Evolutionary conservation across 2,888 invertebrate genomes (phyloP).

Genomic region (Acronicta psi): DNA sequence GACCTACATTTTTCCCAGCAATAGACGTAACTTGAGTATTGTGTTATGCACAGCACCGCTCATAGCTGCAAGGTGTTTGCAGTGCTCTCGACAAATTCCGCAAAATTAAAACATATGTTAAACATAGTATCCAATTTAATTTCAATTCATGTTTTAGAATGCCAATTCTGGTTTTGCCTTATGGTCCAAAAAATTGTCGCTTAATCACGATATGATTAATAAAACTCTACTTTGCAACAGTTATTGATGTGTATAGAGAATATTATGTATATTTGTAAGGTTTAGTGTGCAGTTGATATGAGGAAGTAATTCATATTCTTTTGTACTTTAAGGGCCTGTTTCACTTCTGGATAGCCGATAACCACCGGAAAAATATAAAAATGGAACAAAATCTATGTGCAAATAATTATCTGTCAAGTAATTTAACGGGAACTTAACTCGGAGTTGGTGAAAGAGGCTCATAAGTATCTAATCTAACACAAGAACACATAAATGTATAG

Average conservation of each 20-base stretch:
- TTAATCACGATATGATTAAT: too few species aligned
- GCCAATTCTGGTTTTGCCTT: slow-evolving; percentile 31
- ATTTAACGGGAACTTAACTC: too few species aligned
- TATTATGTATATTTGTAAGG: too few species aligned
- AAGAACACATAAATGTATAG: background rate
- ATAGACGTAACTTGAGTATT: slow-evolving; percentile 77
- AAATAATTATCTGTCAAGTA: slow-evolving; percentile 14
- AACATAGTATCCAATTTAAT: slow-evolving; percentile 19
- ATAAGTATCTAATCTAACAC: too few species aligned
- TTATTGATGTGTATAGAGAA: too few species aligned
- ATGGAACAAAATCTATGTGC: too few species aligned
- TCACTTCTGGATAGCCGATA: too few species aligned
- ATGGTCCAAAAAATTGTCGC: slow-evolving; percentile 8
- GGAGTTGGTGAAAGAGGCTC: too few species aligned
- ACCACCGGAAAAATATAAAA: too few species aligned
- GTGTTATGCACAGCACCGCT: slow-evolving; percentile 64
- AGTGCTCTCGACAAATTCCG: slow-evolving; percentile 35
- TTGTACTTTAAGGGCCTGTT: slow-evolving; percentile 13
- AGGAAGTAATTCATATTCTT: slow-evolving; percentile 21
- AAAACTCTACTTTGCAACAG: too few species aligned
- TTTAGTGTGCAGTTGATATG: slow-evolving; percentile 8
- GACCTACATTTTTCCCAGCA: slow-evolving; percentile 81
- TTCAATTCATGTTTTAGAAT: slow-evolving; percentile 28
- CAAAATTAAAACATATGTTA: slow-evolving; percentile 26
- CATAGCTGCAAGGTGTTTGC: slow-evolving; percentile 36